Evolutionary conservation across 2,797 vertebrate species (phyloP).

Genomic region (Paedocypris micromegethes): DNA sequence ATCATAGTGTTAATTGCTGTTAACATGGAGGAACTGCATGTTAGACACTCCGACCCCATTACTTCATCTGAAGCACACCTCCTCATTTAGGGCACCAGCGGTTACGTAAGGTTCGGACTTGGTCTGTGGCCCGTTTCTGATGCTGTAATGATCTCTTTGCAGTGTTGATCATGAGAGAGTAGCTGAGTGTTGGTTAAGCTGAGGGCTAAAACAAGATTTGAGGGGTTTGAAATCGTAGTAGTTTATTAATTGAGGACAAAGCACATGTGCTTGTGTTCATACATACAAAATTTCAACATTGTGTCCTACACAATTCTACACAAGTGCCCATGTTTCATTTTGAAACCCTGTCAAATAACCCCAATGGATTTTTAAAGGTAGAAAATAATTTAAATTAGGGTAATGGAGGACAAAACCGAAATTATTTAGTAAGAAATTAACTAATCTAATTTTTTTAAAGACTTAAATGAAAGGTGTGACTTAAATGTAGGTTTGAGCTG

Average conservation of each 20-base stretch:
- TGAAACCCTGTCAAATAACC: no score
- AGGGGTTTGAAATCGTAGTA: slow-evolving; percentile 42
- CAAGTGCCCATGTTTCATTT: no score
- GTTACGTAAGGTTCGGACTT: slow-evolving; percentile 65
- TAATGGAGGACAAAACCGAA: no score
- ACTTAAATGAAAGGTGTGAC: no score
- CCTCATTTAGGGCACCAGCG: slow-evolving; percentile 61
- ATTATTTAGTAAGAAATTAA: no score
- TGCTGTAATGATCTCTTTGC: slow-evolving; percentile 57
- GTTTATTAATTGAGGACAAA: slow-evolving; percentile 27
- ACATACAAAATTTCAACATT: no score
- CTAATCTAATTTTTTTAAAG: no score
- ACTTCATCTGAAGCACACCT: slow-evolving; percentile 68
- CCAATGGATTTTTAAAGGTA: no score
- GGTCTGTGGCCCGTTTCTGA: slow-evolving; percentile 57
- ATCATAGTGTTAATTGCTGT: slow-evolving; percentile 73
- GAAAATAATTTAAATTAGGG: no score
- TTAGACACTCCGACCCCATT: slow-evolving; percentile 57
- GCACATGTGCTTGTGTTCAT: slow-evolving; percentile 14
- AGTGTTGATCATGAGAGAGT: slow-evolving; percentile 45
- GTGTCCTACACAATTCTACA: no score
- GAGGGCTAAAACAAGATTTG: slow-evolving; percentile 53
- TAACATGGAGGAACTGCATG: slow-evolving; percentile 51
- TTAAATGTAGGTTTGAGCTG: no score
- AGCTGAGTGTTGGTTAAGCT: neutral